phyloP scores from a whole-genome alignment of 2,888 invertebrate species.

The Chloroclysta siterata region DNA sequence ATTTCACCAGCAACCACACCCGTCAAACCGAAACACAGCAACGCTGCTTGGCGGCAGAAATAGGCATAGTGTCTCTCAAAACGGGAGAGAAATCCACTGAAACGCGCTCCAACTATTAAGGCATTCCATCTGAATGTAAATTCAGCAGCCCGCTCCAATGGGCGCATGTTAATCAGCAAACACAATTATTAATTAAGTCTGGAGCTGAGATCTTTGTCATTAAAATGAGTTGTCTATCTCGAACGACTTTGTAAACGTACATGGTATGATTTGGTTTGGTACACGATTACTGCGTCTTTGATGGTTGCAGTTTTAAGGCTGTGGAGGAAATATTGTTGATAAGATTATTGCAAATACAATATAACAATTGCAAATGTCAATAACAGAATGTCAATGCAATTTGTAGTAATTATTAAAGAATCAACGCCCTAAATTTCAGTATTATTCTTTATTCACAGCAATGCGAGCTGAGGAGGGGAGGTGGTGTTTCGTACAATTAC shows the following conservation, averaged over 20 bases:
- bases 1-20: no score
- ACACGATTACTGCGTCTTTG: constrained; percentile 7
- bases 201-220: constrained; percentile 75
- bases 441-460: no score
- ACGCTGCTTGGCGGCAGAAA: no score
- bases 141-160: constrained; percentile 66
- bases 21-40: no score
- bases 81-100: constrained; percentile 1
- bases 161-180: constrained; percentile 75
- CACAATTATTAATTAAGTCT: constrained; percentile 82
- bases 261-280: constrained; percentile 25
- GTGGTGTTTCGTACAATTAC: no score
- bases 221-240: constrained; percentile 67
- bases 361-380: no score
- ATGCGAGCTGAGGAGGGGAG: no score
- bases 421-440: no score
- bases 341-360: no score
- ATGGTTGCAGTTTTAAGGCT: background rate
- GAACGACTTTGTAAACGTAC: constrained; percentile 45
- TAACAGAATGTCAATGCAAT: no score
- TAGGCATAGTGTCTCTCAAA: background rate
- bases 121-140: constrained; percentile 76
- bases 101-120: constrained; percentile 40
- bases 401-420: no score
- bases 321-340: no score